A percentile compares a stretch with the other conserved stretches of the same genome.
phyloP scores from a whole-genome alignment of 2,113 vertebrate genomes.

The Rhinoderma darwinii region DNA sequence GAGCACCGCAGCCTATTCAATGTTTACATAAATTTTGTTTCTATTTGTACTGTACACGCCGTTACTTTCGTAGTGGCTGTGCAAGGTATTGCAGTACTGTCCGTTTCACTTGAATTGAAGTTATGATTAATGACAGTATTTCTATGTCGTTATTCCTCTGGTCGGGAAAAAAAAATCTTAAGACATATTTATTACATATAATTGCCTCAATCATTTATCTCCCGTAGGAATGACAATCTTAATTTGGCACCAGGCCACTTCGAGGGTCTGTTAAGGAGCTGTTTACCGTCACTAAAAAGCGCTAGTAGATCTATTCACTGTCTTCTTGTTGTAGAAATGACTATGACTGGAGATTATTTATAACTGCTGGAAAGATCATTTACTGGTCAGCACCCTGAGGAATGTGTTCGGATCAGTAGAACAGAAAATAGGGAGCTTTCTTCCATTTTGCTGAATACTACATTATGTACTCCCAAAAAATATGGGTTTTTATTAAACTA shows the following conservation, averaged over 20 bases:
- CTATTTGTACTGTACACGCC: too few species aligned
- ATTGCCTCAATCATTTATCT: neutral
- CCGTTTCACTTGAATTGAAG: too few species aligned
- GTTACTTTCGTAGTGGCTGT: too few species aligned
- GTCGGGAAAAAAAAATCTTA: neutral
- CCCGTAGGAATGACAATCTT: neutral
- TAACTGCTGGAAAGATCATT: neutral
- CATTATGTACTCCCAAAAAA: neutral
- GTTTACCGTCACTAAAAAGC: neutral
- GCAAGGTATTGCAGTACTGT: too few species aligned
- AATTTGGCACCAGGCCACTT: neutral
- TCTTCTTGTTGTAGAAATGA: neutral
- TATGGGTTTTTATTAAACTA: too few species aligned
- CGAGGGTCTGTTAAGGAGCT: conserved; percentile 11
- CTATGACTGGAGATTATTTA: conserved; percentile 1
- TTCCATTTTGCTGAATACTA: neutral
- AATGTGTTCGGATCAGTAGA: neutral
- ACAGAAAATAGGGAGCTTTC: neutral
- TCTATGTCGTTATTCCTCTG: neutral
- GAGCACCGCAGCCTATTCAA: too few species aligned
- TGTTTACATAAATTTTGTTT: too few species aligned
- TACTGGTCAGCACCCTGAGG: neutral
- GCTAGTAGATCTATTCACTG: neutral
- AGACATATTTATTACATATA: neutral
- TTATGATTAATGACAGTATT: neutral